phyloP scores from a whole-genome alignment of 2,797 vertebrate genomes.

The Tokudaia muenninki region DNA sequence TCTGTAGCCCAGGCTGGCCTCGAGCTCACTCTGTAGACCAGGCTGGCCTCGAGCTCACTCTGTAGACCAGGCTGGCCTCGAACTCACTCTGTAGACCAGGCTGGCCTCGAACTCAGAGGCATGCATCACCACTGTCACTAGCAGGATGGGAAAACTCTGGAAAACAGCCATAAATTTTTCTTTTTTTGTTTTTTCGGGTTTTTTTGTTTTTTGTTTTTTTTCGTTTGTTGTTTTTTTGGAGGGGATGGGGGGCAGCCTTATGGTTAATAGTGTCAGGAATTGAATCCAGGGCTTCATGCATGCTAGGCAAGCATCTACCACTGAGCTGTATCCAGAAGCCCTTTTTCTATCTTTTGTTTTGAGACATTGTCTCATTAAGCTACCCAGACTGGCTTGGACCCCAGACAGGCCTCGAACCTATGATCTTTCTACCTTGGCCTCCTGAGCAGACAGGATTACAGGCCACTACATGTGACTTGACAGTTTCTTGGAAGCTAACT shows the following conservation, averaged over 20 bases:
- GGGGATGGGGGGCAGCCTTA: not conserved
- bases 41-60: too few relatives aligned
- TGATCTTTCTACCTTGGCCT: not conserved
- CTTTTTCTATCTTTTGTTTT: not conserved
- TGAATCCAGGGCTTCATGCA: not conserved
- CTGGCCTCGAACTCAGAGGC: not conserved
- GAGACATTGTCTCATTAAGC: not conserved
- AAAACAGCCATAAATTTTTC: not conserved
- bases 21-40: too few relatives aligned
- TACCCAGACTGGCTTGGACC: not conserved
- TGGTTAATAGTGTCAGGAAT: not conserved
- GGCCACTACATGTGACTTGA: not conserved
- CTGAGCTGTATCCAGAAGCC: not conserved
- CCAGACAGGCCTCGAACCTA: not conserved
- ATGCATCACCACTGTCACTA: not conserved
- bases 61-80: too few relatives aligned
- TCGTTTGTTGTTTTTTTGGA: not conserved
- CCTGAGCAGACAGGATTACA: not conserved
- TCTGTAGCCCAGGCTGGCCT: too few relatives aligned
- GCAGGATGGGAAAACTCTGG: not conserved
- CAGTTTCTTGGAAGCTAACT: constrained; percentile 30
- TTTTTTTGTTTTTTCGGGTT: not conserved
- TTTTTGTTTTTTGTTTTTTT: not conserved
- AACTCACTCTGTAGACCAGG: too few relatives aligned
- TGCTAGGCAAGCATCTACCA: not conserved